Base-by-base conservation (phyloP, 2,113 vertebrate species). In the Tyto alba region DNA sequence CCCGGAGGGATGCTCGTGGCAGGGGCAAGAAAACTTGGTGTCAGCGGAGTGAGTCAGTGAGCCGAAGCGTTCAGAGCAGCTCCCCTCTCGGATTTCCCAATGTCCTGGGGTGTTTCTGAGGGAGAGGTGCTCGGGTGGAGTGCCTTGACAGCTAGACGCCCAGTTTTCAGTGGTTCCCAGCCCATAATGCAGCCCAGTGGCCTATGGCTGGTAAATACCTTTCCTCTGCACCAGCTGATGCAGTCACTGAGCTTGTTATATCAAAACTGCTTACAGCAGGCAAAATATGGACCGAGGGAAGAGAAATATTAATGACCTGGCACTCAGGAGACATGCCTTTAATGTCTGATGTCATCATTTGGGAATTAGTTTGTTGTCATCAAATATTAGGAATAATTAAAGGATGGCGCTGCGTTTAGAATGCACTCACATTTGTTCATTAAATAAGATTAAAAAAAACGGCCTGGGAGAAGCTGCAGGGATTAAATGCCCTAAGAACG, bases 211-310 rank as follows among this genome's bases (percentile, higher is more conserved):
- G 43, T 26, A 72, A 91, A 84, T 71, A 30, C 74, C 59, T 85
- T 64, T 34, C 50, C 53, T 3, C 32, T 59, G 75, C 0, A 3
- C 71, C 62, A 52, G 43, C 62, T 11, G 64, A 32, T 13, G 63
- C 57, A 6, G 80, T 78, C 89, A 55, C 71, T 0, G 9, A 57
- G 85, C 20, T 89, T 4, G 5, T 69, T 29, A 3, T 9, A 29
- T 8, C 82, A 50, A 64, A 87, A 11, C 23, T 84, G 95, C 96
- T 77, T 83, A 93, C 67, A 34, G 59, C 59, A 30, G 85, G 63
- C 30, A 17, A 48, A 90, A 43, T 0, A 12, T 2, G 5, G 85
- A 60, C 13, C 4, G 1, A 13, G 85, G 75, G 76, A 55, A 20
- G 45, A 32, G 75, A 12, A 71, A 14, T 0, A 20, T 45, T 26